Conservation (phyloP, 1,140 invertebrate genomes). For the Lycorma delicatula region DNA sequence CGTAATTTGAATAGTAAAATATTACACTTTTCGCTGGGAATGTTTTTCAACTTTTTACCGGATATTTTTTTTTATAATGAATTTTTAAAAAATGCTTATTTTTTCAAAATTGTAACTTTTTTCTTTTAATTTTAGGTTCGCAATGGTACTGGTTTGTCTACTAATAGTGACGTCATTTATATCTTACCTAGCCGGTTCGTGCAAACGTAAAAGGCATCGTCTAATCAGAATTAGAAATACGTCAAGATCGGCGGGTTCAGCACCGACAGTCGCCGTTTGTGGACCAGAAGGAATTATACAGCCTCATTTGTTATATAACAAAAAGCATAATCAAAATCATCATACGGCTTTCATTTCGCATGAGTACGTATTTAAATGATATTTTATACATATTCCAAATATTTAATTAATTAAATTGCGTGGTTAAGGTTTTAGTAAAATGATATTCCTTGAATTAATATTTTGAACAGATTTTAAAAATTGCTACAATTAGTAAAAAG, state of each 20-base stretch:
- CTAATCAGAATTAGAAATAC: conserved; percentile 27
- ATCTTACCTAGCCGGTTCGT: conserved; percentile 25
- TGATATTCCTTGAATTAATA: too few relatives aligned
- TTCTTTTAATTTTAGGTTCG: conserved; percentile 23
- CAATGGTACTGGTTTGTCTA: conserved; percentile 24
- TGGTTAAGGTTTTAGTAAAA: too few relatives aligned
- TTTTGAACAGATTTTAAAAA: too few relatives aligned
- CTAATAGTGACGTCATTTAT: conserved; percentile 25
- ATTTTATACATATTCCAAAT: too few relatives aligned
- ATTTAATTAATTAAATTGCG: too few relatives aligned
- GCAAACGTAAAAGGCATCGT: conserved; percentile 27
- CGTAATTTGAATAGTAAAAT: not conserved
- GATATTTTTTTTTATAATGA: conserved; percentile 7
- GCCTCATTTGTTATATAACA: conserved; percentile 23
- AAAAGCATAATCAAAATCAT: conserved; percentile 6
- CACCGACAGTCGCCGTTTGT: conserved; percentile 11
- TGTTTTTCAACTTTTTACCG: not conserved
- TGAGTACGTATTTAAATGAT: conserved; percentile 8
- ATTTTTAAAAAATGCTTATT: not conserved
- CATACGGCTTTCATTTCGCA: conserved; percentile 9
- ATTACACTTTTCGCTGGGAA: not conserved
- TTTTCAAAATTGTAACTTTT: not conserved
- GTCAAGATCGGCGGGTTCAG: conserved; percentile 17
- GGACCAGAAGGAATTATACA: conserved; percentile 30
- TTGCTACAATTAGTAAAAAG: too few relatives aligned